Percentiles rank a stretch among this genome's conserved stretches.
These are phyloP conservation scores for Caenorhabditis zanzibari DNA, from an alignment of 2,888 invertebrate genomes.

Conservation along the genomic window DNA sequence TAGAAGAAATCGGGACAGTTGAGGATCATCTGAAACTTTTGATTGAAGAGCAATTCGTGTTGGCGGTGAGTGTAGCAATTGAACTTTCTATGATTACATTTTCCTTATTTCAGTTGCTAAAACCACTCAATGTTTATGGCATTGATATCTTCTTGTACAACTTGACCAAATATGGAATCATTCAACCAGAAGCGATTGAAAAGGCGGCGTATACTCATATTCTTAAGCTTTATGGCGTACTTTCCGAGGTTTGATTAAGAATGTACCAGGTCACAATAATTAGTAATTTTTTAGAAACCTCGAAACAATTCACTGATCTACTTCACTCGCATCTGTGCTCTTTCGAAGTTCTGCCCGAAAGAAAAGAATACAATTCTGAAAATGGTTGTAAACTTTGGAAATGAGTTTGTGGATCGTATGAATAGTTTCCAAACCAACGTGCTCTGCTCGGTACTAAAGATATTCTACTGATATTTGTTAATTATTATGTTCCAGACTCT, in stretches of 20 bases:
- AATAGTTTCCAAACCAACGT: not conserved
- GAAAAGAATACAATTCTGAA: not conserved
- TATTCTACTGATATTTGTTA: not conserved
- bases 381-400: not conserved
- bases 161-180: not conserved
- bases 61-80: not conserved
- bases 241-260: too few relatives aligned
- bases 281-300: not conserved
- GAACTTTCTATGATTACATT: not conserved
- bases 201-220: not conserved
- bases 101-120: not conserved
- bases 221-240: not conserved
- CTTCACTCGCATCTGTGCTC: not conserved
- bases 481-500: not conserved
- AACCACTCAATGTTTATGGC: not conserved
- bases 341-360: not conserved
- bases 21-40: not conserved
- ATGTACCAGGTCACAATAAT: too few relatives aligned
- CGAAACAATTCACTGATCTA: not conserved
- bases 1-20: not conserved
- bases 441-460: not conserved
- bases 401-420: not conserved
- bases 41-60: not conserved
- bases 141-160: not conserved
- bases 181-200: not conserved